Evolutionary conservation across 2,888 invertebrate genomes (phyloP), one percentile per base, ranked within the genome.

Genomic region (Poecilus cupreus): DNA sequence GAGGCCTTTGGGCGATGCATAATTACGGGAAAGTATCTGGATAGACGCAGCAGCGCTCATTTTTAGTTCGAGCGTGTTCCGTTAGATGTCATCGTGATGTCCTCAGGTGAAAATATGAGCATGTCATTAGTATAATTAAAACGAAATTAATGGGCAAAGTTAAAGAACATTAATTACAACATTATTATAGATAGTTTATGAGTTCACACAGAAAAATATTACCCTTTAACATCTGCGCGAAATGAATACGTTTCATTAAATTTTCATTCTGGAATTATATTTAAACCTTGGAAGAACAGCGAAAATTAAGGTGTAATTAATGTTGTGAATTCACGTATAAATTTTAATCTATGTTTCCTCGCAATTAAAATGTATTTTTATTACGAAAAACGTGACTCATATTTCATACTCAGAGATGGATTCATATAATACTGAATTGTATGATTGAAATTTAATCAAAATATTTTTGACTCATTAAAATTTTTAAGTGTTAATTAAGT

Each of bases 91-190:
- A 77, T 57, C 76, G 54, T 77, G 76, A 77, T 39, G 20, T 57
- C 76, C 76, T 57, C 76, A 77, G 76, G 76, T 77, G 76, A 16
- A 77, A 77, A 77, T 77, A 54, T 20, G 32, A 57, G 37, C 39
- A 57, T 18, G 76, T 77, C 76, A 77, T 77, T 77, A 77, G 76
- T 77, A 57, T 77, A 77, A 77, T 77, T 57, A 77, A 77, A 57
- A 57, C 57, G 43, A 57, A 77, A 77, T 77, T 77, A 77, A 77
- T 77, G 76, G 39, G 16, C 22, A 57, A 60, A 77, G 57, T 60
- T 77, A 77, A 57, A 60, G 37, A 37, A 57, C 76, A 77, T 77
- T 77, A 22, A 76, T 76, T 49, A 76, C 75, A 20, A 51, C 51
- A 54, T 51, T 60, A 77, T 77, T 77, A 60, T 57, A 37, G 75